Evolutionary conservation across 2,888 invertebrate genomes (phyloP).

Genomic region (Rhingia rostrata): DNA sequence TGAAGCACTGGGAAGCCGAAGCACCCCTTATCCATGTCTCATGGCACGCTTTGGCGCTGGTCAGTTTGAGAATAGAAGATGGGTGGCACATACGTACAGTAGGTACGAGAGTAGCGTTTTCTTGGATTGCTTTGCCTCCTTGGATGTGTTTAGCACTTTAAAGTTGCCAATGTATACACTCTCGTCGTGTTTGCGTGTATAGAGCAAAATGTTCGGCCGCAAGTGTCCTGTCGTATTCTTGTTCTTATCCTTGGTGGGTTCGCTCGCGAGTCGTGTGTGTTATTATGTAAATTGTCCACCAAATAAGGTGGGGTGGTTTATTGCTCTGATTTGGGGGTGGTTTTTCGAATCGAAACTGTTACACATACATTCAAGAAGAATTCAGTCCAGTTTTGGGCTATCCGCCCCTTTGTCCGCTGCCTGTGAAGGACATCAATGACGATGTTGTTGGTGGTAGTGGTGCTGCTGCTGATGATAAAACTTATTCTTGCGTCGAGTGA

Average conservation of each 20-base stretch:
- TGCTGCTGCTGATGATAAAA: slow-evolving; percentile 19
- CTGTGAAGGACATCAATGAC: slow-evolving; percentile 36
- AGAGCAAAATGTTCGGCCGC: slow-evolving; percentile 28
- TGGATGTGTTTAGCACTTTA: slow-evolving; percentile 63
- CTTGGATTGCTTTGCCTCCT: slow-evolving; percentile 50
- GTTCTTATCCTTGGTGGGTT: slow-evolving; percentile 51
- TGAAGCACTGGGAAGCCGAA: slow-evolving; percentile 24
- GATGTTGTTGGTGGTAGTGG: background rate
- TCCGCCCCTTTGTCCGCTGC: slow-evolving; percentile 52
- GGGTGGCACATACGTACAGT: slow-evolving; percentile 36
- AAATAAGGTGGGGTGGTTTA: slow-evolving; percentile 58
- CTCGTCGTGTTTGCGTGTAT: slow-evolving; percentile 43
- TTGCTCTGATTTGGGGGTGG: slow-evolving; percentile 53
- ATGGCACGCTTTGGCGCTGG: slow-evolving; percentile 69
- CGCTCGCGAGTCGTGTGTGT: slow-evolving; percentile 66
- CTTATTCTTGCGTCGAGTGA: slow-evolving; percentile 57
- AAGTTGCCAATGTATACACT: slow-evolving; percentile 33
- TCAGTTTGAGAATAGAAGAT: slow-evolving; percentile 52
- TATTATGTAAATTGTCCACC: slow-evolving; percentile 72
- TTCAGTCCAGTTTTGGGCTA: slow-evolving; percentile 61
- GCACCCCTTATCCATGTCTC: slow-evolving; percentile 69
- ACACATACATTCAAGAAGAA: slow-evolving; percentile 63
- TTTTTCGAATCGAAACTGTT: slow-evolving; percentile 55
- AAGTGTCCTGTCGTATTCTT: slow-evolving; percentile 60
- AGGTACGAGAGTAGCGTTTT: slow-evolving; percentile 47